Evolutionary conservation across 2,888 invertebrate species (phyloP).

Genomic region (Argyra leucocephala): DNA sequence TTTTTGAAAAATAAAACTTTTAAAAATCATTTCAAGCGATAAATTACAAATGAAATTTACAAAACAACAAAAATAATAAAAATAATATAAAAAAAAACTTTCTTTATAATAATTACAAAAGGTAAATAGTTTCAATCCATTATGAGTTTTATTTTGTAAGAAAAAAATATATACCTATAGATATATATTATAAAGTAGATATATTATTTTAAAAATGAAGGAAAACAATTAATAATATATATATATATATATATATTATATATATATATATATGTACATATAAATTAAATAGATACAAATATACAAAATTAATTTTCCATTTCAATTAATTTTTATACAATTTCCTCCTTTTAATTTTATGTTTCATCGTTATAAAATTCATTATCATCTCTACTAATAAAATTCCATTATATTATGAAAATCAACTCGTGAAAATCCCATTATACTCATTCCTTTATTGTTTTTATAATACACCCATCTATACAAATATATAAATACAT

Average conservation of each 20-base stretch:
- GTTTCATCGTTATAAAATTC: neutral
- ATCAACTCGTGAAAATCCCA: neutral
- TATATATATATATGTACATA: neutral
- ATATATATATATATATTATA: neutral
- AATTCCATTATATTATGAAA: neutral
- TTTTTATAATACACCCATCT: neutral
- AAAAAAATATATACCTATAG: neutral
- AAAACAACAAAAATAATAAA: too few species aligned
- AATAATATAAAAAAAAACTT: too few species aligned
- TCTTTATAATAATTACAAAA: neutral
- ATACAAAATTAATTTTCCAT: constrained; percentile 10
- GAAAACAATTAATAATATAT: neutral
- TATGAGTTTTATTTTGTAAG: neutral
- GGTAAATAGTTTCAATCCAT: neutral
- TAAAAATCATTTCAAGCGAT: neutral
- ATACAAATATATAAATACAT: too few species aligned
- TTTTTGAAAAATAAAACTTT: too few species aligned
- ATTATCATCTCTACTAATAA: constrained; percentile 3
- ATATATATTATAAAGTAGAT: too few species aligned
- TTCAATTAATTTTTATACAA: constrained; percentile 10
- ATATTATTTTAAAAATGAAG: too few species aligned
- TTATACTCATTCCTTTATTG: neutral
- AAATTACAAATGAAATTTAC: neutral
- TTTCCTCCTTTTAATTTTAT: constrained; percentile 2
- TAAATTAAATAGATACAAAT: neutral